phyloP scores from a whole-genome alignment of 2,113 vertebrate species.

The Lagenorhynchus albirostris region DNA sequence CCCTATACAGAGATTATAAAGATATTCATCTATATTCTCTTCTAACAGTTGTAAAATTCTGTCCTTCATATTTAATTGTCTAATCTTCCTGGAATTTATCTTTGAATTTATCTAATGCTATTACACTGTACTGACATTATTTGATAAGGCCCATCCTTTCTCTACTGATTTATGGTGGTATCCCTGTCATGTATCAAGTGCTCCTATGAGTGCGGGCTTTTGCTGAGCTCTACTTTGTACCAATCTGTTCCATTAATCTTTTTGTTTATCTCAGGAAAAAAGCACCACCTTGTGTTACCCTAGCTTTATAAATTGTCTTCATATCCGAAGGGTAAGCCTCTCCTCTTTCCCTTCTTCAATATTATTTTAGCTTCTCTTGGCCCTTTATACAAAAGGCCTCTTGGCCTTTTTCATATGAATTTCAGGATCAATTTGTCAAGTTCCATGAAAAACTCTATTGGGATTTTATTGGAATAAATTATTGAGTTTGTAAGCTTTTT shows the following conservation, averaged over 20 bases:
- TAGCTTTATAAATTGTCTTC: neutral
- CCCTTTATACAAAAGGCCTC: neutral
- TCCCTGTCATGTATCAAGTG: neutral
- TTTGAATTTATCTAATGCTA: neutral
- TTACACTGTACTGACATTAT: neutral
- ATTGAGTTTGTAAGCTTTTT: neutral
- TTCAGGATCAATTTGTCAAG: neutral
- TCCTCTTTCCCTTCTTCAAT: neutral
- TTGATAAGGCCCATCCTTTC: neutral
- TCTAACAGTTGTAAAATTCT: neutral
- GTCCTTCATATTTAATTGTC: neutral
- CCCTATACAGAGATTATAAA: neutral
- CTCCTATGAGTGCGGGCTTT: neutral
- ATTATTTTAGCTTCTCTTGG: neutral
- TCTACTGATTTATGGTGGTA: neutral
- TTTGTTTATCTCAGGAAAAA: neutral
- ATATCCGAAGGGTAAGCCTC: neutral
- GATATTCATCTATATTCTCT: neutral
- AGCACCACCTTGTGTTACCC: neutral
- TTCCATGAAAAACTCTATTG: neutral
- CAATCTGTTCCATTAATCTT: neutral
- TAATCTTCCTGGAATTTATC: neutral
- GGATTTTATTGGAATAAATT: conserved; percentile 5
- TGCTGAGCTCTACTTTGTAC: neutral
- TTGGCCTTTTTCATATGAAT: neutral